Evolutionary conservation across 1,140 invertebrate species (phyloP).

Genomic region (Oreohelix idahoensis): DNA sequence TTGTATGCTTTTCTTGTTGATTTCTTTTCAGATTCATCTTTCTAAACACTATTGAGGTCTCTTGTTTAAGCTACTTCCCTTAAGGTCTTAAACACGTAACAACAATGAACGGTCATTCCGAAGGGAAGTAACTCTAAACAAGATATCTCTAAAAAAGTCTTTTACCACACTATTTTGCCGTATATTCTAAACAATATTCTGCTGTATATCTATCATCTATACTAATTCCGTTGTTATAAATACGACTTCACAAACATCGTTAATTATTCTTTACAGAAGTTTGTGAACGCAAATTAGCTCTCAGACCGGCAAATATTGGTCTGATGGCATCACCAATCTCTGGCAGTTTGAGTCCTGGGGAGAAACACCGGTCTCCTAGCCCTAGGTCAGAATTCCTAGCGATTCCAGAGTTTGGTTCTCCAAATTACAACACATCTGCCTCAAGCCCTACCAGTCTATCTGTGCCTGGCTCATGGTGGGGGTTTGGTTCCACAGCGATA

Average conservation of each 20-base stretch:
- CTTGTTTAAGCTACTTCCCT: too few relatives aligned
- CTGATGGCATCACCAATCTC: background rate
- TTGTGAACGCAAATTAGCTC: conserved; percentile 2
- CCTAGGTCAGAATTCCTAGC: conserved; percentile 42
- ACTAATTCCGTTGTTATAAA: background rate
- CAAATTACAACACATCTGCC: conserved; percentile 28
- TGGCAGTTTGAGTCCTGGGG: background rate
- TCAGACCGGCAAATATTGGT: background rate
- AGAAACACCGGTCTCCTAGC: conserved; percentile 40
- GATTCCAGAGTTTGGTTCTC: conserved; percentile 42
- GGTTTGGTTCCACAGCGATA: conserved; percentile 10
- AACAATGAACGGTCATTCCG: too few relatives aligned
- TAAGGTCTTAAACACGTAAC: too few relatives aligned
- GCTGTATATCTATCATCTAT: too few relatives aligned
- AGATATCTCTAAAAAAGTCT: too few relatives aligned
- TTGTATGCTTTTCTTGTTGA: too few relatives aligned
- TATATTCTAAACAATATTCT: too few relatives aligned
- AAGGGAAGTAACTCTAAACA: too few relatives aligned
- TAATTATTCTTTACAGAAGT: background rate
- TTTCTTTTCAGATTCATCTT: too few relatives aligned
- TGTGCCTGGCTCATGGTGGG: conserved; percentile 41
- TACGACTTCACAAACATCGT: background rate
- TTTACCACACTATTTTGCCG: too few relatives aligned
- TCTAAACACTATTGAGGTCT: too few relatives aligned
- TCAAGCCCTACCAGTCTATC: conserved; percentile 47